These are phyloP conservation scores for Leptestheria dahalacensis DNA, from an alignment of 1,140 invertebrate species.

Conservation along the genomic window DNA sequence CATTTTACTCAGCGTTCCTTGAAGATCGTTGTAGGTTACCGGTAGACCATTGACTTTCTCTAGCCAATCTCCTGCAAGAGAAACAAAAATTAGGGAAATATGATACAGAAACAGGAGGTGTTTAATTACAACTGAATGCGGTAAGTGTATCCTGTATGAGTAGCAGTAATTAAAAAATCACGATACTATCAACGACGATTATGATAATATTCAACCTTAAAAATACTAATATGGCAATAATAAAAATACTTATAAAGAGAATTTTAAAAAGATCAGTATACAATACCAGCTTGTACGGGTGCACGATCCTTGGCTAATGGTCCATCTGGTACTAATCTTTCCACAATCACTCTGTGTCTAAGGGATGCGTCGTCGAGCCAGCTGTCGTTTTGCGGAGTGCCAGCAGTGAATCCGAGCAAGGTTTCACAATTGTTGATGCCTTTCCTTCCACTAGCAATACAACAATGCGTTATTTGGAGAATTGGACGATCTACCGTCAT, in stretches of 20 bases:
- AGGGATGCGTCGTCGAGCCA: constrained; percentile 1
- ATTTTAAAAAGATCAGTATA: too few species aligned
- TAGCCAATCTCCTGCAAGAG: constrained; percentile 6
- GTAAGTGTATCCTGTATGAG: too few species aligned
- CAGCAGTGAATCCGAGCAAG: constrained; percentile 3
- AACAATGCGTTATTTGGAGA: background rate
- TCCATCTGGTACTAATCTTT: background rate
- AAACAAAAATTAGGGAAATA: background rate
- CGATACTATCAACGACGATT: background rate
- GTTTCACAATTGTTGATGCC: constrained; percentile 2
- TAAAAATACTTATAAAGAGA: background rate
- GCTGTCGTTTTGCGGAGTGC: background rate
- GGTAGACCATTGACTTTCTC: constrained; percentile 3
- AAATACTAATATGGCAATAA: background rate
- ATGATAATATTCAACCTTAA: background rate
- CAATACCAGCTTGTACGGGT: constrained; percentile 2
- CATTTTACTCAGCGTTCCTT: background rate
- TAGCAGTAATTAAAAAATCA: background rate
- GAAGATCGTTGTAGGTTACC: background rate
- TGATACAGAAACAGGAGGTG: background rate
- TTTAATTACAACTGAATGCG: too few species aligned
- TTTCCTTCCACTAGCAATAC: background rate
- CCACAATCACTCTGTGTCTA: constrained; percentile 3
- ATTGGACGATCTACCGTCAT: background rate
- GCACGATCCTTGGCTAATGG: background rate